Conservation (phyloP, 2,113 vertebrate genomes). For the Oreochromis niloticus region DNA sequence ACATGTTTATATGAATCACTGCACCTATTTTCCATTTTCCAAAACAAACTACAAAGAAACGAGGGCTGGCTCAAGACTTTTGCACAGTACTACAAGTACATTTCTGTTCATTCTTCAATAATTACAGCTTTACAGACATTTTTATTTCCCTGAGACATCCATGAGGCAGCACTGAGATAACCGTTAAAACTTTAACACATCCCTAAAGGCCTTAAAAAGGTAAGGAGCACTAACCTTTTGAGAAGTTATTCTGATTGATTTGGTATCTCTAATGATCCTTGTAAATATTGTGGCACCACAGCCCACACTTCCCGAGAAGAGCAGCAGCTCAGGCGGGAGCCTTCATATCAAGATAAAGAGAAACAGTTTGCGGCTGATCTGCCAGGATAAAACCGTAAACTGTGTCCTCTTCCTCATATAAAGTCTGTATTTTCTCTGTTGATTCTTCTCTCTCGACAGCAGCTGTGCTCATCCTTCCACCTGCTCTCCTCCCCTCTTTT, state of each 20-base stretch:
- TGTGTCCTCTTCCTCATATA: neutral
- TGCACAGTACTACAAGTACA: neutral
- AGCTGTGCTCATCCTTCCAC: slow-evolving; percentile 42
- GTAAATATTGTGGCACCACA: neutral
- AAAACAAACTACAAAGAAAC: neutral
- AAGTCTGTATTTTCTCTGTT: slow-evolving; percentile 13
- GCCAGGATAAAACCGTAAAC: slow-evolving; percentile 10
- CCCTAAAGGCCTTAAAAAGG: neutral
- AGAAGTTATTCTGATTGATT: neutral
- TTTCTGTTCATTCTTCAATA: neutral
- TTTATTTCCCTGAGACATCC: neutral
- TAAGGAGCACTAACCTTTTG: neutral
- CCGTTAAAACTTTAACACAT: neutral
- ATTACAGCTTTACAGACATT: neutral
- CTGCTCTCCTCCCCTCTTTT: slow-evolving; percentile 36
- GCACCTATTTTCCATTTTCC: neutral
- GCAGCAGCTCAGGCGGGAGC: neutral
- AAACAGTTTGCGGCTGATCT: slow-evolving; percentile 23
- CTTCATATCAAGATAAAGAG: neutral
- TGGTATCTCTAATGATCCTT: neutral
- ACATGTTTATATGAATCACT: neutral
- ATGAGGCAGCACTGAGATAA: neutral
- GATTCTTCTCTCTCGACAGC: slow-evolving; percentile 15
- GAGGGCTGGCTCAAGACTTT: neutral
- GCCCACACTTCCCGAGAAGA: neutral